Conservation (phyloP, 2,113 vertebrate genomes). For the Cranoglanis bouderius region DNA sequence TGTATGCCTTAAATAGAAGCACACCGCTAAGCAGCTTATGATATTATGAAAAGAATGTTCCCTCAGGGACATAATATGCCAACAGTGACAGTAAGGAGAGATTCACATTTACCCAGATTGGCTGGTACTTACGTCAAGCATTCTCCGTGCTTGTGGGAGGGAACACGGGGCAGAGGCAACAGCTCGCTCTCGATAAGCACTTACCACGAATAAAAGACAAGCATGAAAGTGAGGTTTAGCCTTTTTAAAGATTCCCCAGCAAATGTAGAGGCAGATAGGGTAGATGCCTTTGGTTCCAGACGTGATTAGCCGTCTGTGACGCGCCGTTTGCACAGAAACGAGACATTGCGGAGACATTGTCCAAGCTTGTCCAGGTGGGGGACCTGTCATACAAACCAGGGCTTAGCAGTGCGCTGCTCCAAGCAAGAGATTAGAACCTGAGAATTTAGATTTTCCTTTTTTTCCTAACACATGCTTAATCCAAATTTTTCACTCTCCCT, state of each 20-base stretch:
- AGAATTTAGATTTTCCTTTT: constrained; percentile 64
- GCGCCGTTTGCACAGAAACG: constrained; percentile 77
- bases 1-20: constrained; percentile 87
- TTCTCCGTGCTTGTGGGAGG: constrained; percentile 80
- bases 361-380: constrained; percentile 84
- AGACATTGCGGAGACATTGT: constrained; percentile 80
- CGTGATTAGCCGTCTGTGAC: constrained; percentile 76
- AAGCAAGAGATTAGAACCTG: constrained; percentile 77
- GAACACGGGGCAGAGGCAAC: constrained; percentile 78
- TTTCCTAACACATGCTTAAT: constrained; percentile 70
- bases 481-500: constrained; percentile 58
- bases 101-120: constrained; percentile 83
- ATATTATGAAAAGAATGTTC: constrained; percentile 87
- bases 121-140: constrained; percentile 83
- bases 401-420: constrained; percentile 74
- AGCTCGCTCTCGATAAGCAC: constrained; percentile 80
- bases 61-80: constrained; percentile 84
- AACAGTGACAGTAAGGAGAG: constrained; percentile 82
- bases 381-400: constrained; percentile 80
- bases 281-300: constrained; percentile 81
- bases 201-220: constrained; percentile 83
- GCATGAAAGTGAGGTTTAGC: constrained; percentile 84
- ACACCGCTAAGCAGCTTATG: constrained; percentile 85
- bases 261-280: constrained; percentile 79
- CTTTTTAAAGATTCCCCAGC: constrained; percentile 78